A percentile compares a stretch with the other conserved stretches of the same genome.
Evolutionary conservation across 30 jellyfish, hydroid and myxozoan species (phyloP).

Genomic region (Haliclystus octoradiatus): DNA sequence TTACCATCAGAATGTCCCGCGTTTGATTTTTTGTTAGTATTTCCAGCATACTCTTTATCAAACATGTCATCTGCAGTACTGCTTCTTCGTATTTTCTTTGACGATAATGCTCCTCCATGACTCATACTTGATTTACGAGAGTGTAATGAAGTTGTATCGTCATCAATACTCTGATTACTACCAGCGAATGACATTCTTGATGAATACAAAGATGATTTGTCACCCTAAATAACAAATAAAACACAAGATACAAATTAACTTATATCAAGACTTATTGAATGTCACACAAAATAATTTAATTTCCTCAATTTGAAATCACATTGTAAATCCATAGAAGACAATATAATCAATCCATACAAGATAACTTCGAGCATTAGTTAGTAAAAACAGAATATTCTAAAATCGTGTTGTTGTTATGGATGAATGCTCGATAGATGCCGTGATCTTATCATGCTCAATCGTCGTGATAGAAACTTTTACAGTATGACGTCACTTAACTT

Average conservation of each 20-base stretch:
- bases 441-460: too few relatives aligned
- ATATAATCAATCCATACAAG: too few relatives aligned
- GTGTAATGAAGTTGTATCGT: conserved; percentile 18
- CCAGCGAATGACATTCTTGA: conserved; percentile 60
- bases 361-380: too few relatives aligned
- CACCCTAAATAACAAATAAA: conserved; percentile 36
- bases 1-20: too few relatives aligned
- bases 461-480: too few relatives aligned
- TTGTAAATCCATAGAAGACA: too few relatives aligned
- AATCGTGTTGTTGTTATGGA: too few relatives aligned
- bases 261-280: background rate
- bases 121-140: conserved; percentile 34
- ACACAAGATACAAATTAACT: background rate
- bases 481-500: too few relatives aligned
- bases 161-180: conserved; percentile 36
- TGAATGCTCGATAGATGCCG: too few relatives aligned
- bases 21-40: conserved; percentile 24
- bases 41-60: conserved; percentile 45
- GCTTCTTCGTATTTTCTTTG: conserved; percentile 50
- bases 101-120: conserved; percentile 22
- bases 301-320: background rate
- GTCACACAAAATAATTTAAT: background rate
- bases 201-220: conserved; percentile 51
- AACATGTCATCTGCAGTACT: conserved; percentile 63
- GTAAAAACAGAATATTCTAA: too few relatives aligned